Percentiles rank a stretch among this genome's conserved stretches.
phyloP scores from a whole-genome alignment of 2,797 vertebrate genomes.

The Molossus molossus region DNA sequence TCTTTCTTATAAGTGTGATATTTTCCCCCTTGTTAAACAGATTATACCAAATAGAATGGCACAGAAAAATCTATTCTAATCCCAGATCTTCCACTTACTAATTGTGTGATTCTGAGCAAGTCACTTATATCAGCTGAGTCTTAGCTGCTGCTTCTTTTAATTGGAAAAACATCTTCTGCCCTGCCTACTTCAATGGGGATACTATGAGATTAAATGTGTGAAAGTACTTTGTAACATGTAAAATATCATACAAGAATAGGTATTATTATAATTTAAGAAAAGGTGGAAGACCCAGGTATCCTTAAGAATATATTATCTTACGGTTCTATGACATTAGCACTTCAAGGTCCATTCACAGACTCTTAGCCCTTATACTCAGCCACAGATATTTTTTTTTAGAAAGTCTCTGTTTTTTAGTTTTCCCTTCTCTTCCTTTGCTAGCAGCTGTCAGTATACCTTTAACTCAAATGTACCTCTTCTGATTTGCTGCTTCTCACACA shows the following conservation, averaged over 20 bases:
- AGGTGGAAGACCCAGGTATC: slow-evolving; percentile 56
- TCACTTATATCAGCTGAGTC: slow-evolving; percentile 40
- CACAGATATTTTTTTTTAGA: slow-evolving; percentile 16
- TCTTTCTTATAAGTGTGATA: slow-evolving; percentile 56
- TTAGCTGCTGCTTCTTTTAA: slow-evolving; percentile 56
- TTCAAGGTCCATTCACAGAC: slow-evolving; percentile 50
- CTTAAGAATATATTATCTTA: slow-evolving; percentile 52
- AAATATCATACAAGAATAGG: slow-evolving; percentile 26
- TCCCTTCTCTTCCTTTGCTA: slow-evolving; percentile 40
- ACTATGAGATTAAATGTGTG: slow-evolving; percentile 61
- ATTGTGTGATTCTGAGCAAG: slow-evolving; percentile 66
- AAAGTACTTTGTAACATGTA: slow-evolving; percentile 52
- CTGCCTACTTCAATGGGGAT: slow-evolving; percentile 48
- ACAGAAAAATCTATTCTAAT: slow-evolving; percentile 60
- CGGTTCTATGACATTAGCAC: slow-evolving; percentile 21
- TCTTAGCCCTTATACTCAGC: slow-evolving; percentile 42
- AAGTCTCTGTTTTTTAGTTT: slow-evolving; percentile 60
- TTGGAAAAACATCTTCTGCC: slow-evolving; percentile 59
- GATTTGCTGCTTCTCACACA: slow-evolving; percentile 73
- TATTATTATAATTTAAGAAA: slow-evolving; percentile 58
- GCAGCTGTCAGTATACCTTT: slow-evolving; percentile 70
- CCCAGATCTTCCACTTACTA: slow-evolving; percentile 54
- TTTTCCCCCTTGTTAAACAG: slow-evolving; percentile 64
- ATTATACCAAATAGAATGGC: slow-evolving; percentile 65
- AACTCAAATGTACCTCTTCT: slow-evolving; percentile 67